phyloP scores from a whole-genome alignment of 1,140 invertebrate genomes.

The Lordiphosa collinella region DNA sequence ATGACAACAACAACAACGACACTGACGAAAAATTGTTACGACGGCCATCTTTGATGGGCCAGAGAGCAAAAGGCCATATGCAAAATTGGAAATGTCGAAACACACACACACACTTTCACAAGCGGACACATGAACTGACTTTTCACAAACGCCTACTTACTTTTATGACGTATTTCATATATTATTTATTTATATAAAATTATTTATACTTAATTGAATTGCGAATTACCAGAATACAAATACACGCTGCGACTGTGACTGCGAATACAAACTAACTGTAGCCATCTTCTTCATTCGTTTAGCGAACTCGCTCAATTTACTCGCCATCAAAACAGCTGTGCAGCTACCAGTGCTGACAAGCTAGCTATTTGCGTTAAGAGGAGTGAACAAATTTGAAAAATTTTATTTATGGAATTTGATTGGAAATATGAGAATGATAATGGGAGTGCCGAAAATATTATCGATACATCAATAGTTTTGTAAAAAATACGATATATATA shows the following conservation, averaged over 20 bases:
- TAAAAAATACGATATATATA: too few relatives aligned
- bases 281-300: too few relatives aligned
- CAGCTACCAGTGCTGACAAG: too few relatives aligned
- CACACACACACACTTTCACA: constrained; percentile 47
- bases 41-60: constrained; percentile 67
- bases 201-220: constrained; percentile 35
- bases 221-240: constrained; percentile 58
- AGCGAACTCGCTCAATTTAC: too few relatives aligned
- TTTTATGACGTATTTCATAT: constrained; percentile 28
- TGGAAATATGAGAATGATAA: too few relatives aligned
- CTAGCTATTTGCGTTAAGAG: too few relatives aligned
- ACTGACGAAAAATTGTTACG: constrained; percentile 68
- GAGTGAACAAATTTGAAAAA: too few relatives aligned
- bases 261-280: too few relatives aligned
- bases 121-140: background rate
- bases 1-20: constrained; percentile 56
- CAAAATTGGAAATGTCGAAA: constrained; percentile 51
- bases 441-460: too few relatives aligned
- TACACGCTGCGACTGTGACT: constrained; percentile 26
- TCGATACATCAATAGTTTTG: too few relatives aligned
- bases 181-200: constrained; percentile 30
- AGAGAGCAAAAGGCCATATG: constrained; percentile 61
- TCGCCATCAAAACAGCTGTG: too few relatives aligned
- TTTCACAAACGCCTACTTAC: constrained; percentile 44
- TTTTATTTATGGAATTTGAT: too few relatives aligned